Evolutionary conservation across 1,140 invertebrate genomes (phyloP).

Genomic region (Apis florea): DNA sequence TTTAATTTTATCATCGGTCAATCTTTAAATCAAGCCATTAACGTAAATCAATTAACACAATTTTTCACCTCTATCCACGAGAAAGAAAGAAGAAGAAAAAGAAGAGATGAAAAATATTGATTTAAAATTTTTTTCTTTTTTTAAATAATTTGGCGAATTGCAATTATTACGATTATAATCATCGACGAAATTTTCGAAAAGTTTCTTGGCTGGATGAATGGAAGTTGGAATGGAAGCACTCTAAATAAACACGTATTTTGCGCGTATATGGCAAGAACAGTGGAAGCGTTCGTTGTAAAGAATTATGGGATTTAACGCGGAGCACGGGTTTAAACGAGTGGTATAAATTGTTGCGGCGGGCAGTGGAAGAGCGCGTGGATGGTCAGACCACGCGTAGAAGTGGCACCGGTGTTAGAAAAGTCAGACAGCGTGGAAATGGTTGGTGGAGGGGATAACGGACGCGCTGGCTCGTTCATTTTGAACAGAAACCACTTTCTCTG

Average conservation of each 20-base stretch:
- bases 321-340: not conserved
- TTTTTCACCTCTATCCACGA: not conserved
- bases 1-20: no score
- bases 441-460: not conserved
- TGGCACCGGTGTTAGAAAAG: not conserved
- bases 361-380: not conserved
- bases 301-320: not conserved
- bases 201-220: not conserved
- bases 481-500: not conserved
- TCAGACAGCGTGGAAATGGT: not conserved
- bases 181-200: not conserved
- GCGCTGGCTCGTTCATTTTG: not conserved
- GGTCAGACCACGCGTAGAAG: not conserved
- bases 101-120: not conserved
- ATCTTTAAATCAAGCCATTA: not conserved
- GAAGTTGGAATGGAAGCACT: not conserved
- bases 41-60: not conserved
- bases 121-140: not conserved
- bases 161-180: not conserved
- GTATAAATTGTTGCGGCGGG: not conserved
- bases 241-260: not conserved
- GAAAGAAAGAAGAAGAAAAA: no score
- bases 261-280: not conserved
- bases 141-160: not conserved
- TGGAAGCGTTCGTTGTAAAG: not conserved